Evolutionary conservation across 2,888 invertebrate genomes (phyloP), one percentile per base, ranked within the genome.

Genomic region (Drosophila diplacantha): DNA sequence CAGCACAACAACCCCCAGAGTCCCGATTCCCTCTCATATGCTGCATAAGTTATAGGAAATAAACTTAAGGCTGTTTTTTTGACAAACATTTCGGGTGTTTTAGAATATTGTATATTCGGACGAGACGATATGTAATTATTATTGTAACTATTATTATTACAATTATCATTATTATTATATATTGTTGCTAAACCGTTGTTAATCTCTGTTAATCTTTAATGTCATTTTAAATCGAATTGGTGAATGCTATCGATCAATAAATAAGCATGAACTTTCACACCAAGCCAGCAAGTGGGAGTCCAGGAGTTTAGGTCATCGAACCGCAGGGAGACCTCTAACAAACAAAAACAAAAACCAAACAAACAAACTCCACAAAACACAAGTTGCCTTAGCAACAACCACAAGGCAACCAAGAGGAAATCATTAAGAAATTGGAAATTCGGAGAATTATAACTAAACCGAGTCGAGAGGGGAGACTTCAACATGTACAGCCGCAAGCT

Each of bases 401-500:
- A 75, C 35, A 47, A 62, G 39, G 51, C 32, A 61, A 61, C 50
- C 37, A 20, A 50, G n/a, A 29, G 44, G 29, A 44, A 44, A 18
- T 29, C 41, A 41, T 37, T 29, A 35, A 29, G 2, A 29, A 29
- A 29, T 29, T 34, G 26, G 18, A 31, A 44, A 39, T 24, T 6
- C 31, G 6, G 24, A 41, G 12, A n/a, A 16, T 9, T 11, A 14
- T 5, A 14, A 37, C 18, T 14, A 11, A 16, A 3, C 9, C n/a
- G 26, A 14, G 20, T 38, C 44, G 46, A 34, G 18, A 8, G 58
- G 54, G 44, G 18, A 56, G 26, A 18, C 61, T 32, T 11, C 20
- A 51, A 14, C 26, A 87, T 87, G 81, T 87, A 75, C 62, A 83
- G 75, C 38, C 86, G 85, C 32, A 83, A 84, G 51, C 64, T 88